Evolutionary conservation across 2,113 vertebrate genomes (phyloP), one percentile per base, ranked within the genome.

Genomic region (Siphamia tubifer): DNA sequence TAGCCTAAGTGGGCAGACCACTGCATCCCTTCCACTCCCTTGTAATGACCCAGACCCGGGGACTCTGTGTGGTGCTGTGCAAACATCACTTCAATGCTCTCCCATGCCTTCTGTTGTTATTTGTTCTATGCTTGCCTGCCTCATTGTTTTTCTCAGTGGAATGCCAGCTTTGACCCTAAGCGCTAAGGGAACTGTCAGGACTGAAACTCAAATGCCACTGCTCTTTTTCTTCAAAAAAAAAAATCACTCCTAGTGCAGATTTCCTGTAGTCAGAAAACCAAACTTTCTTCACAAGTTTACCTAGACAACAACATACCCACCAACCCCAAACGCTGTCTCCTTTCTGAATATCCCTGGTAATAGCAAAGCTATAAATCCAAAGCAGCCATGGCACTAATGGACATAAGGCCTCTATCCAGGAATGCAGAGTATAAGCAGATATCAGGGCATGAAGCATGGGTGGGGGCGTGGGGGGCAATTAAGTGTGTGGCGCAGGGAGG

Each of bases 371-470:
- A 88, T 87, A 86, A 90, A 88, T 90, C 73, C 74, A 42, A 48
- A 53, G 40, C 70, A 79, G 43, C 52, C 36, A 38, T 61, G 68
- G 79, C 80, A 78, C 62, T 87, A 88, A 90, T 87, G 88, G 86
- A 87, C 88, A 82, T 70, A 74, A 82, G 77, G 87, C 77, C 68
- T 77, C 83, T 77, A 85, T 89, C 90, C 87, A 81, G 86, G 71
- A 91, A 94, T 88, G 92, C 88, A 77, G 82, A 90, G 87, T 75
- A 82, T 79, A 92, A 87, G 88, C 87, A 93, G 91, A 95, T 90
- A 90, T 84, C 83, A 64, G 91, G 92, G 63, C 68, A 69, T 66
- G 57, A 69, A 64, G 68, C 49, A 76, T 48, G 56, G 68, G 67
- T 24, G 70, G 66, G 31, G 64, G 73, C 42, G 42, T 11, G 52